Conservation (phyloP, 1,140 invertebrate genomes). For the Zaprionus inermis region DNA sequence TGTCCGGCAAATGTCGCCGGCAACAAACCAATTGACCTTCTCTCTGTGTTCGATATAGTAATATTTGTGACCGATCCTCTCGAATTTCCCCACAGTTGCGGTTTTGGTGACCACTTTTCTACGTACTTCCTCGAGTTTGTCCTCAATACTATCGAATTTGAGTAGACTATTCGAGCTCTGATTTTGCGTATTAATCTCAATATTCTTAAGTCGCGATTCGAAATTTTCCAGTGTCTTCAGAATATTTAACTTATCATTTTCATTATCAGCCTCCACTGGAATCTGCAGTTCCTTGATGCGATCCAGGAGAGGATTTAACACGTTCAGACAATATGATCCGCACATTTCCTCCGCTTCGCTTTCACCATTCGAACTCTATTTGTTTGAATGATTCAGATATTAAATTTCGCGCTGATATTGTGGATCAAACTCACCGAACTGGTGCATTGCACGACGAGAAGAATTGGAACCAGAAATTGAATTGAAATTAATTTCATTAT, state of each 20-base stretch:
- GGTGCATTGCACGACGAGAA: too few species aligned
- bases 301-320: not conserved
- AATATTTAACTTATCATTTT: not conserved
- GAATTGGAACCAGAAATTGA: not conserved
- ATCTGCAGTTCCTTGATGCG: not conserved
- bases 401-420: too few species aligned
- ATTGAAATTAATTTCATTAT: not conserved
- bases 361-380: not conserved
- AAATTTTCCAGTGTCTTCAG: not conserved
- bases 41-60: not conserved
- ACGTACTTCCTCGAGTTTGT: not conserved
- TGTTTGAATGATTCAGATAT: too few species aligned
- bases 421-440: not conserved
- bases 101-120: not conserved
- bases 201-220: not conserved
- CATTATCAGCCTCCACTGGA: not conserved
- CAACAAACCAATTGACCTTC: not conserved
- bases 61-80: not conserved
- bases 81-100: not conserved
- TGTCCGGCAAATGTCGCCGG: not conserved
- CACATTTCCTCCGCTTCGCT: not conserved
- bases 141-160: not conserved
- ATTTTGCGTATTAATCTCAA: not conserved
- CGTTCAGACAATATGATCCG: not conserved
- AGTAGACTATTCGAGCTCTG: not conserved